Percentiles rank a stretch among this genome's conserved stretches.
Conservation (phyloP, 2,888 invertebrate species). For the Cheilosia vulpina region DNA sequence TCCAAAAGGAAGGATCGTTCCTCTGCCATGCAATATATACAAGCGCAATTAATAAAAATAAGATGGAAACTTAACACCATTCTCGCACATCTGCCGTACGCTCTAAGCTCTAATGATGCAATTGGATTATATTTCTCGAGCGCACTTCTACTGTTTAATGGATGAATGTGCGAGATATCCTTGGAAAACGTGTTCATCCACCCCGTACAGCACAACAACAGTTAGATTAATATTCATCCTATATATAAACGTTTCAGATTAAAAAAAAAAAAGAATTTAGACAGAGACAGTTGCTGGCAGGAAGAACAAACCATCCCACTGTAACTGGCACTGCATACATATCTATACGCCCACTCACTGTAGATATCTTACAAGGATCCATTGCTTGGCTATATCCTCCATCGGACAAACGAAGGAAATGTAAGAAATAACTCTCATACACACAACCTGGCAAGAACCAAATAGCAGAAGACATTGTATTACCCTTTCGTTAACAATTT, state of each 20-base stretch:
- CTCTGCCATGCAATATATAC: too few species aligned
- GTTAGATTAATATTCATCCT: conserved; percentile 3
- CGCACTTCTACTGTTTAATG: conserved; percentile 8
- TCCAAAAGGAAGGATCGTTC: too few species aligned
- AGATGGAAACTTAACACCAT: not conserved
- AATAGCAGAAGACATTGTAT: conserved; percentile 46
- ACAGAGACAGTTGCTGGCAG: not conserved
- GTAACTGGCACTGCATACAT: not conserved
- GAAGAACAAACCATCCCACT: not conserved
- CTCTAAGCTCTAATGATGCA: conserved; percentile 37
- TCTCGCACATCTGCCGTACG: not conserved
- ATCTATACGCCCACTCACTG: conserved; percentile 3
- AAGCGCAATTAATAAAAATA: not conserved
- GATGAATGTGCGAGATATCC: not conserved
- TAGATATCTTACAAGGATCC: conserved; percentile 16
- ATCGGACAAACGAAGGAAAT: not conserved
- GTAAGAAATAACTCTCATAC: conserved; percentile 6
- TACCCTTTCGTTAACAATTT: conserved; percentile 58
- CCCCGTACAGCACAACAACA: conserved; percentile 6
- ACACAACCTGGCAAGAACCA: not conserved
- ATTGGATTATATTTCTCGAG: conserved; percentile 35
- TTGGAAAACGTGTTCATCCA: not conserved
- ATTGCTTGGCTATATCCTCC: conserved; percentile 15
- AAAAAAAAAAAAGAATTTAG: not conserved
- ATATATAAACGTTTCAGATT: conserved; percentile 29